A percentile compares a stretch with the other conserved stretches of the same genome.
Conservation (phyloP, 1,140 invertebrate species). For the Paralvinella palmiformis region DNA sequence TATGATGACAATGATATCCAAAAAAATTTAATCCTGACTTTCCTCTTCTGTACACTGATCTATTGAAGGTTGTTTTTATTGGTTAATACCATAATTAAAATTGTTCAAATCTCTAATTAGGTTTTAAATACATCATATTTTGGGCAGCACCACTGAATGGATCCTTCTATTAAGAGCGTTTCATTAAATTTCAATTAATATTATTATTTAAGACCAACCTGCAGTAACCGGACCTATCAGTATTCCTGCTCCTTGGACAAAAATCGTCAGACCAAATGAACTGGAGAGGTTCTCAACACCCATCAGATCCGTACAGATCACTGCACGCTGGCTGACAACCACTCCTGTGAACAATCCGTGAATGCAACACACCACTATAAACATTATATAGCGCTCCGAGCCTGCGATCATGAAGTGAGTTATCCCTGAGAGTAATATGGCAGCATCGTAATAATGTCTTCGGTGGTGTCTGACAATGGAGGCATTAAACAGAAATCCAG, state of each 20-base stretch:
- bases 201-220: no score
- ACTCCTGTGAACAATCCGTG: neutral
- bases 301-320: neutral
- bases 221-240: neutral
- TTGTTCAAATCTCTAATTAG: no score
- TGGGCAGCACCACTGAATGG: no score
- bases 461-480: neutral
- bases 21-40: no score
- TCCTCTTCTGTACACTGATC: no score
- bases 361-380: neutral
- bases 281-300: constrained; percentile 6
- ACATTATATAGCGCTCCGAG: neutral
- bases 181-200: no score
- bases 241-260: constrained; percentile 1
- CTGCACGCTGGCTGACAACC: constrained; percentile 6
- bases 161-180: no score
- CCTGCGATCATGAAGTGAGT: neutral
- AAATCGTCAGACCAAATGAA: constrained; percentile 10
- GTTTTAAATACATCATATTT: no score
- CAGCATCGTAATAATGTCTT: neutral
- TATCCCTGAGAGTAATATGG: neutral
- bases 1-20: no score
- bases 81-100: no score
- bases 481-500: neutral
- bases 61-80: no score